A percentile compares a stretch with the other conserved stretches of the same genome.
phyloP scores from a whole-genome alignment of 2,113 vertebrate genomes.

The Lepus timidus region DNA sequence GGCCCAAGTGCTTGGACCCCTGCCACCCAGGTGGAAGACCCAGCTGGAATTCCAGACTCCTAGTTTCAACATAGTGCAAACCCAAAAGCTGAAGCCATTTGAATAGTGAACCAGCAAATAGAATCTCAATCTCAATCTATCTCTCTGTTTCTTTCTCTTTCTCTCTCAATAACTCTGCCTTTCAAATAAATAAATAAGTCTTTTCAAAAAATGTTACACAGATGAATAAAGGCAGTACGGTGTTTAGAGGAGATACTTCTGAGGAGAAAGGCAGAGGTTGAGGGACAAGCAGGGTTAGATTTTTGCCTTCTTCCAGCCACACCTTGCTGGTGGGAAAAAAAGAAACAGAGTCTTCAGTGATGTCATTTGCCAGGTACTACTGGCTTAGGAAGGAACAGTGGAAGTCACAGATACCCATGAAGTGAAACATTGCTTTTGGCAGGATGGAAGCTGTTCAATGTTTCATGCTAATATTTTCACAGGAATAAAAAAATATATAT shows the following conservation, averaged over 20 bases:
- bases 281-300: not conserved
- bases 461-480: constrained; percentile 62
- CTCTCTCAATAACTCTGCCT: too few relatives aligned
- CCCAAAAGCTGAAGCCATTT: too few relatives aligned
- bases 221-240: not conserved
- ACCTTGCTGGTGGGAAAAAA: not conserved
- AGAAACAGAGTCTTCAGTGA: not conserved
- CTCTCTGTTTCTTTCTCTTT: too few relatives aligned
- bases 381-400: not conserved
- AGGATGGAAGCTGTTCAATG: constrained; percentile 40
- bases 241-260: not conserved
- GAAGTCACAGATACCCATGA: not conserved
- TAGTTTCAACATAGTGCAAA: too few relatives aligned
- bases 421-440: not conserved
- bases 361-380: not conserved
- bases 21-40: too few relatives aligned
- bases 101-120: too few relatives aligned
- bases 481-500: constrained; percentile 64
- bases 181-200: too few relatives aligned
- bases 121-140: too few relatives aligned
- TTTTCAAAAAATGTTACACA: not conserved
- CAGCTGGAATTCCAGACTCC: too few relatives aligned
- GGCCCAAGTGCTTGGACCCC: too few relatives aligned
- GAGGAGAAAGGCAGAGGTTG: not conserved
- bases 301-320: not conserved